A percentile compares a stretch with the other conserved stretches of the same genome.
phyloP scores from a whole-genome alignment of 2,113 vertebrate species.

The Caloenas nicobarica region DNA sequence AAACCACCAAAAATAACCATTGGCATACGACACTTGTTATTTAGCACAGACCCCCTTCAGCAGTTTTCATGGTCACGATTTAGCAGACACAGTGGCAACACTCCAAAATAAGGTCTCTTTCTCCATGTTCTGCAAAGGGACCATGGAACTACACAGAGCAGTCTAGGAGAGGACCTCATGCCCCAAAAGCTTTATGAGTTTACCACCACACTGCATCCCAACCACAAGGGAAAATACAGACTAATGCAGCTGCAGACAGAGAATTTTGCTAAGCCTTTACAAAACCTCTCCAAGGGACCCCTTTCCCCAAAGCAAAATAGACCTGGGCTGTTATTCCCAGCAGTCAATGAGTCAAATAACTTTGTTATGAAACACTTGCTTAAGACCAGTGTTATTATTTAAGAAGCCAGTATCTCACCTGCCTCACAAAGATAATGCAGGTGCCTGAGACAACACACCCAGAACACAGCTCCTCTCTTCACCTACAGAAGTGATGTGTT shows the following conservation, averaged over 20 bases:
- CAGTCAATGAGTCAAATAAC: slow-evolving; percentile 44
- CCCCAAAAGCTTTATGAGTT: not conserved
- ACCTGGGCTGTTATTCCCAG: slow-evolving; percentile 20
- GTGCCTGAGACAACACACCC: not conserved
- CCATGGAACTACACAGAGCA: not conserved
- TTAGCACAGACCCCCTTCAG: slow-evolving; percentile 67
- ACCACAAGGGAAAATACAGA: not conserved
- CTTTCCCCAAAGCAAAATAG: not conserved
- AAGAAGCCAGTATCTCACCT: slow-evolving; percentile 1
- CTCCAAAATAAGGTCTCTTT: not conserved
- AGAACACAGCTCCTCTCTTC: not conserved
- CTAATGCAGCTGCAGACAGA: not conserved
- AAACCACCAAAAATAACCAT: slow-evolving; percentile 76
- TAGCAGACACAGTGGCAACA: not conserved
- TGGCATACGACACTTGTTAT: slow-evolving; percentile 69
- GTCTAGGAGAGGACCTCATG: not conserved
- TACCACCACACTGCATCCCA: not conserved
- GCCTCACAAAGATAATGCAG: not conserved
- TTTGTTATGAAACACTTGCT: slow-evolving; percentile 5
- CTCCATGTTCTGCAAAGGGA: not conserved
- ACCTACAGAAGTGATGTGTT: not conserved
- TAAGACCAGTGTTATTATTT: slow-evolving; percentile 22
- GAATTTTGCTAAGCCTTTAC: not conserved
- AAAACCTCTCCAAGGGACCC: not conserved
- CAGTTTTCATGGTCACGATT: slow-evolving; percentile 49